phyloP scores from a whole-genome alignment of 1,140 invertebrate species.

The Chionoecetes opilio region DNA sequence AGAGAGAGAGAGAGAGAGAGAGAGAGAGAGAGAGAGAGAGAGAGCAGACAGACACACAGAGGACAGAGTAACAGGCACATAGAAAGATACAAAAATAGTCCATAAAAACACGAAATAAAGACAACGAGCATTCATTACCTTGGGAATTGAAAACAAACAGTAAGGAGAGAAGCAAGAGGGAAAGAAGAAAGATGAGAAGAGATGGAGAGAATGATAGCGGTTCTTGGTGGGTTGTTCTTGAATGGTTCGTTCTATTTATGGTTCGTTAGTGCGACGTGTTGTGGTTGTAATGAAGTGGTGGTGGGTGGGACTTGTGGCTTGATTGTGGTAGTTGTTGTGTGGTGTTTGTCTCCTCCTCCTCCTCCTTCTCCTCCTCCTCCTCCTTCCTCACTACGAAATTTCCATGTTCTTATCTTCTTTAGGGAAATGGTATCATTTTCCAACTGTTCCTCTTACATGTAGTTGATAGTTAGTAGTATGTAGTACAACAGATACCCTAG shows the following conservation, averaged over 20 bases:
- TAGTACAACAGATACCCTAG: too few species aligned
- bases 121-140: too few species aligned
- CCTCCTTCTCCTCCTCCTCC: background rate
- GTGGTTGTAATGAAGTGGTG: background rate
- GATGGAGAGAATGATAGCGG: background rate
- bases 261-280: background rate
- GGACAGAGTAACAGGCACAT: too few species aligned
- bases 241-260: background rate
- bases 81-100: too few species aligned
- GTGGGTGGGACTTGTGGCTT: background rate
- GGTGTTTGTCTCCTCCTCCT: background rate
- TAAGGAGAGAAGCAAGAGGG: too few species aligned
- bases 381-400: background rate
- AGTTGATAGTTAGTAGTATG: too few species aligned
- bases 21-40: background rate
- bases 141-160: too few species aligned
- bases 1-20: background rate
- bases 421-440: too few species aligned
- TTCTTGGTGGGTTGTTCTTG: background rate
- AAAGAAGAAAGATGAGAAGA: background rate
- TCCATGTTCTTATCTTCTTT: background rate
- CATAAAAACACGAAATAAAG: too few species aligned
- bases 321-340: background rate
- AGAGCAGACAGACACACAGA: too few species aligned
- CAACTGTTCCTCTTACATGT: background rate